These are phyloP conservation scores for Collichthys lucidus DNA, from an alignment of 2,113 vertebrate genomes.

Conservation along the genomic window DNA sequence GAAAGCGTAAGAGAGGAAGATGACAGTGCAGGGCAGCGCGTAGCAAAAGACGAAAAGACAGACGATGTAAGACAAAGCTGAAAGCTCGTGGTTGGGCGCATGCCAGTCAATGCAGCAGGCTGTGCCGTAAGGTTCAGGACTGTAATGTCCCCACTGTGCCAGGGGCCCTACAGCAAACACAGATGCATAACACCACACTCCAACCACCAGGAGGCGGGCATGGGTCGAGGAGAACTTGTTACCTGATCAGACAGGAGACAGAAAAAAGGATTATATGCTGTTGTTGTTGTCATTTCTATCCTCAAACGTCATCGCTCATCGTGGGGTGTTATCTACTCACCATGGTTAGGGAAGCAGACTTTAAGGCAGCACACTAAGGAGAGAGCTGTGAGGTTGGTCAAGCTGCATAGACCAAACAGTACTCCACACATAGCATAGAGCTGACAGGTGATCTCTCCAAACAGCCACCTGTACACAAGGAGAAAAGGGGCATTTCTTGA, in stretches of 20 bases:
- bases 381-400: slow-evolving; percentile 88
- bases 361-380: slow-evolving; percentile 91
- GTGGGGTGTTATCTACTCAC: slow-evolving; percentile 71
- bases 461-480: slow-evolving; percentile 86
- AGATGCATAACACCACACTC: slow-evolving; percentile 86
- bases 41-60: slow-evolving; percentile 90
- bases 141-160: slow-evolving; percentile 86
- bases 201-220: slow-evolving; percentile 82
- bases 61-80: slow-evolving; percentile 85
- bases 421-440: slow-evolving; percentile 88
- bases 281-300: neutral
- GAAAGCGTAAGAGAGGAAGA: slow-evolving; percentile 86
- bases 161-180: slow-evolving; percentile 86
- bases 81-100: slow-evolving; percentile 75
- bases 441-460: slow-evolving; percentile 83
- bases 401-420: slow-evolving; percentile 89
- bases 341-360: slow-evolving; percentile 87
- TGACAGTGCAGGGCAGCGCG: slow-evolving; percentile 86
- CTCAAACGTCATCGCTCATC: neutral
- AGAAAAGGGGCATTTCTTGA: neutral
- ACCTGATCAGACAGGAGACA: slow-evolving; percentile 72
- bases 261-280: slow-evolving; percentile 11
- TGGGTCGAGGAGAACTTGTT: slow-evolving; percentile 85
- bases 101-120: slow-evolving; percentile 91
- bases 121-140: slow-evolving; percentile 88